Conservation (phyloP, 2,113 vertebrate genomes). For the Stictonetta naevosa region DNA sequence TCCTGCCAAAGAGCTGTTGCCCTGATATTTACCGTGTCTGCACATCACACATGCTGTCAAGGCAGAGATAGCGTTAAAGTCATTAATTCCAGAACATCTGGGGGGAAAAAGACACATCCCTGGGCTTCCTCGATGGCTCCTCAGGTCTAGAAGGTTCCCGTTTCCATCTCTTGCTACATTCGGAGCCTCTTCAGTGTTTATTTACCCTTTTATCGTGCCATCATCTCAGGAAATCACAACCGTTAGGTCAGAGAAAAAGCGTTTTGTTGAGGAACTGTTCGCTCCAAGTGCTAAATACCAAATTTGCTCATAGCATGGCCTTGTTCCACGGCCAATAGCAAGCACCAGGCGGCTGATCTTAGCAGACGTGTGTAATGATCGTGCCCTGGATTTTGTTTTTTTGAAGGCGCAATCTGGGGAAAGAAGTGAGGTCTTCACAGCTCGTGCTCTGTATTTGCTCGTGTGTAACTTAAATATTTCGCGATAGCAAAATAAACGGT, state of each 20-base stretch:
- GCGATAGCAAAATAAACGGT: not conserved
- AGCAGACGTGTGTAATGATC: not conserved
- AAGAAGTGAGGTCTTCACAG: not conserved
- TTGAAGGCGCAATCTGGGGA: not conserved
- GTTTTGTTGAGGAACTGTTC: not conserved
- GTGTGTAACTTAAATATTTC: not conserved
- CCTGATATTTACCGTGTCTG: not conserved
- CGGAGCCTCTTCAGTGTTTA: not conserved
- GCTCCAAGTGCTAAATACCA: not conserved
- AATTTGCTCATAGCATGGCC: not conserved
- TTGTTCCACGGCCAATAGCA: not conserved
- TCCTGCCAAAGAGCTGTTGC: not conserved
- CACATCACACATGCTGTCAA: accelerated
- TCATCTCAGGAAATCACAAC: not conserved
- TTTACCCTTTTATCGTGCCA: not conserved
- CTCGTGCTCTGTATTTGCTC: not conserved
- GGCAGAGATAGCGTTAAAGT: not conserved
- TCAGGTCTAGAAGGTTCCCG: not conserved
- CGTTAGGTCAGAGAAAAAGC: not conserved
- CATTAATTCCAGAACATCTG: not conserved
- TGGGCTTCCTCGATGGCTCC: not conserved
- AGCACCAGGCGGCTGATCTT: not conserved
- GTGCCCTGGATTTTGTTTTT: not conserved
- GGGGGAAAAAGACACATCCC: not conserved
- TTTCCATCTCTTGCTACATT: not conserved